Base-by-base conservation (phyloP, 2,888 invertebrate genomes). In the Punctoribates punctum region DNA sequence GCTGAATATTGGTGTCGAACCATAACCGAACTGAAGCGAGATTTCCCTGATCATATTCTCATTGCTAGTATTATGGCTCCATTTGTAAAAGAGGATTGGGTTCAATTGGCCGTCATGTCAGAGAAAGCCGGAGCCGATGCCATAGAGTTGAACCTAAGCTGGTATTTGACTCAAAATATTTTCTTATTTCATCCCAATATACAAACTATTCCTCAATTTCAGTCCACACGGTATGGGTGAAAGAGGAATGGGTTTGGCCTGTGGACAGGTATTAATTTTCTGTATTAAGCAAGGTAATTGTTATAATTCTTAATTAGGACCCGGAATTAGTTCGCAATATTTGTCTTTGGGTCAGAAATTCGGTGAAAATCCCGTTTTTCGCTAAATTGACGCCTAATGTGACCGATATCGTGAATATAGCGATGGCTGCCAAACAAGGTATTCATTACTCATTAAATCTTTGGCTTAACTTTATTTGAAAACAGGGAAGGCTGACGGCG, bases 221-320 rank as follows among this genome's bases (percentile, higher is more conserved):
- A 98, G 99, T 84, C 98, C 98, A 0, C 98, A 99, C 84, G 98
- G 98, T 8, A 98, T 99, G 96, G 96, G 96, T 1, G 97, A 97
- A 83, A 89, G 92, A 15, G 97, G 97, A 57, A 98, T 99, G 98
- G 99, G 98, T 0, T 86, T 99, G 74, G 98, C 98, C 67, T 98
- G 98, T 84, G 98, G 98, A 77, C 96, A 97, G 88, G 93, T 92
- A 83, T 67, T 67, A n/a, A 20, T n/a, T n/a, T 6, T n/a, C n/a
- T n/a, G 5, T n/a, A 51, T 6, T 20, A 51, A 2, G n/a, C 20
- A 20, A 51, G 13, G n/a, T 48, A 17, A 6, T 25, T 25, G 3
- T 25, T 23, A 60, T 20, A 57, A 46, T 75, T 78, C 62, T 78
- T 79, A 83, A 82, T 11, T 83, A 93, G 92, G 90, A 95, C 83